Percentiles rank a stretch among this genome's conserved stretches.
These are phyloP conservation scores for Harpagifer antarcticus DNA, from an alignment of 2,797 vertebrate species.

Conservation along the genomic window DNA sequence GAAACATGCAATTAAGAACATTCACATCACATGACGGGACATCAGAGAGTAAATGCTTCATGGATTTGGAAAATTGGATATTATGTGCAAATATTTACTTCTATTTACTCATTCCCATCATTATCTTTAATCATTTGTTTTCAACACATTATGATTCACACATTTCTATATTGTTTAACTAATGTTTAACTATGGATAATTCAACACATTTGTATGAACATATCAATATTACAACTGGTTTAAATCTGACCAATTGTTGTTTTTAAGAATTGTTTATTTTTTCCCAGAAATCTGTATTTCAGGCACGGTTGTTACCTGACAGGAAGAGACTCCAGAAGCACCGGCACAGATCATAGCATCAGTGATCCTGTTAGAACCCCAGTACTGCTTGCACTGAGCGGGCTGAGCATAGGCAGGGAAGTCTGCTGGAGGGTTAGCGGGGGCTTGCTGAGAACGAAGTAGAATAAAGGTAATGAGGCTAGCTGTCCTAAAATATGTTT, in stretches of 20 bases:
- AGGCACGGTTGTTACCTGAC: constrained; percentile 82
- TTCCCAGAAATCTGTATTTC: not conserved
- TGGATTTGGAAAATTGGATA: not conserved
- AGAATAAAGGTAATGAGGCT: not conserved
- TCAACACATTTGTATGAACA: not conserved
- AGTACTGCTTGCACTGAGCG: constrained; percentile 83
- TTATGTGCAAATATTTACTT: not conserved
- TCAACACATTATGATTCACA: not conserved
- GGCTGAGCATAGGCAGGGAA: constrained; percentile 82
- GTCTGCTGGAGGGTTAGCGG: constrained; percentile 85
- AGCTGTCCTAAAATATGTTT: not conserved
- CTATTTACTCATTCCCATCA: not conserved
- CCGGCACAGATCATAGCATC: constrained; percentile 91
- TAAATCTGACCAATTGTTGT: not conserved
- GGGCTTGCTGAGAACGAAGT: constrained; percentile 77
- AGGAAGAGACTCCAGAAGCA: constrained; percentile 87
- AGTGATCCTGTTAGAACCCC: constrained; percentile 86
- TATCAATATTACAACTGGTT: not conserved
- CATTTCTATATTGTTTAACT: not conserved
- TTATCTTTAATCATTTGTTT: not conserved
- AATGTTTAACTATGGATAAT: not conserved
- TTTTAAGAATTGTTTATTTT: not conserved
- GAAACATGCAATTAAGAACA: not conserved
- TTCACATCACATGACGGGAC: not conserved
- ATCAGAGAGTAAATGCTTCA: not conserved